Base-by-base conservation (phyloP, 2,113 vertebrate genomes). In the Oxyura jamaicensis region DNA sequence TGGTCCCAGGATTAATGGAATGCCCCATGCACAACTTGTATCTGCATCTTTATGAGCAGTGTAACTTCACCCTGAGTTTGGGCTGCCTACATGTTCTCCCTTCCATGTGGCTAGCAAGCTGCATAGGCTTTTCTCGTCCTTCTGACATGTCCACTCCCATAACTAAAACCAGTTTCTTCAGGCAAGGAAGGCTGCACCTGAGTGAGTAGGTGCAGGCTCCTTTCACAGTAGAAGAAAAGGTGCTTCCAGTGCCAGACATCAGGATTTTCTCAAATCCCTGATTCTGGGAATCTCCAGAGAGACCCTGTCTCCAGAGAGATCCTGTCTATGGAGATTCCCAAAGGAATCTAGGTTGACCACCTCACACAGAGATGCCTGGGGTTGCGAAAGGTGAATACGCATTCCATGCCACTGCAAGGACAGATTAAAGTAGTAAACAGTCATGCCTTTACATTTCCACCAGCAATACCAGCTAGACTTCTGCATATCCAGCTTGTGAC, bases 371-470 rank as follows among this genome's bases (percentile, higher is more conserved):
- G 25, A 52, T 46, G 23, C 7, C 39, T 65, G 17, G 2, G 60
- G 25, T 56, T 42, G 50, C 41, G 10, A 41, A 67, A 78, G 41
- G 41, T 41, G 5, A 83, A 36, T 28, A 28, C 2, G 6, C 6
- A 7, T 13, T 39, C 17, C 0, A 0, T 72, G 67, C 10, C 60
- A 67, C 73, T 68, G 18, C 29, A 74, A 69, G 21, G 67, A 42
- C 22, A 48, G 26, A 28, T 88, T 77, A 56, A 25, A 23, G 21
- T 62, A 11, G 2, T 23, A 58, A 35, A 41, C 33, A 74, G 4
- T 39, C 41, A 23, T 5, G 11, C 50, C 22, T 41, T 46, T 33
- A 3, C 0, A 1, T 13, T 66, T 14, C 31, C 42, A 76, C 28
- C 55, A 48, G 56, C 13, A 75, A 6, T 23, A 53, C 4, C 14